Evolutionary conservation across 1,140 invertebrate species (phyloP), one percentile per base, ranked within the genome.

Genomic region (Pinna nobilis): DNA sequence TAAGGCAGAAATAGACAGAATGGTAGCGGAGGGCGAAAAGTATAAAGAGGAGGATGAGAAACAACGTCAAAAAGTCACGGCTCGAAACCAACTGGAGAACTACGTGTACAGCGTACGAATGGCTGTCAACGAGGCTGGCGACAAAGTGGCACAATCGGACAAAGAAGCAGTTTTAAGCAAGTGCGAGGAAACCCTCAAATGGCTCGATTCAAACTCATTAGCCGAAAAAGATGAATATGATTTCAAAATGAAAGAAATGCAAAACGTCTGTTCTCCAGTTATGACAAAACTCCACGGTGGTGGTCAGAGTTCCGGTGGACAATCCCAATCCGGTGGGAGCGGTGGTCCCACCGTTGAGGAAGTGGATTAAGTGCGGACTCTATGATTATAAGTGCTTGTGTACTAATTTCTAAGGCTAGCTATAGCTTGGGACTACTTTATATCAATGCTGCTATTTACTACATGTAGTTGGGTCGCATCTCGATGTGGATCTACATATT

Each of bases 121-220:
- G 47, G 68, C 83, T 15, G 74, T 80, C 6, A 77, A 81, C 3
- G 85, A 85, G 7, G 41, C 41, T 33, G 44, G 28, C 5, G 63
- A 32, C 37, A 65, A 65, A 50, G 41, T 99, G 78, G 91, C 93
- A 6, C 94, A 95, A 55, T 89, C 92, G 11, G 50, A 88, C 64
- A 92, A 92, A 76, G 82, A 93, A 72, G 93, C 91, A 32, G 94
- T 98, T 70, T 80, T 94, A 76, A 94, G 96, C 80, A 97, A 96
- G 87, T 97, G 95, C 89, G 95, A 96, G 80, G 96, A 98, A 77
- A 94, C 94, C 64, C 95, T 98, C 84, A 93, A 94, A 78, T 98
- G 97, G 97, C 91, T 98, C 50, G 97, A 98, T 88, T 92, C 93
- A 25, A 98, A 98, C 87, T 95, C 96, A 35, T 35, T 80, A 25